phyloP scores from a whole-genome alignment of 2,888 invertebrate genomes.

The Tinea trinotella region DNA sequence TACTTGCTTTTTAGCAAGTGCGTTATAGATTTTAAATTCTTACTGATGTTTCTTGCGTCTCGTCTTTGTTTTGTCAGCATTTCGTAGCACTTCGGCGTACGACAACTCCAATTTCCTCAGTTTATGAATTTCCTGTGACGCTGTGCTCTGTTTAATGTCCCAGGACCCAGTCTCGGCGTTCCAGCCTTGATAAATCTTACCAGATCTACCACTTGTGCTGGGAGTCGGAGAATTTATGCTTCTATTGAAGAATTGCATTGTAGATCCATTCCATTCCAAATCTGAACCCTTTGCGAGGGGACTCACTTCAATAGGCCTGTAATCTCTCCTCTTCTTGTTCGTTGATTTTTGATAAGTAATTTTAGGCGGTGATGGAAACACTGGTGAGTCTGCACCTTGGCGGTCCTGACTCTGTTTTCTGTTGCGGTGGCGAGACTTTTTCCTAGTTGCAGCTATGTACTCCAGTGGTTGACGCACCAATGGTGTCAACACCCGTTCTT shows the following conservation, averaged over 20 bases:
- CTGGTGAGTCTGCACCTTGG: slow-evolving; percentile 79
- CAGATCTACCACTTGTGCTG: slow-evolving; percentile 66
- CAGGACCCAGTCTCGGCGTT: slow-evolving; percentile 62
- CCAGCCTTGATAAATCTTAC: slow-evolving; percentile 64
- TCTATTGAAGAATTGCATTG: slow-evolving; percentile 78
- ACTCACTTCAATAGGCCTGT: slow-evolving; percentile 67
- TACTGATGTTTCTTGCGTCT: slow-evolving; percentile 69
- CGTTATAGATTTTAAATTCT: slow-evolving; percentile 43
- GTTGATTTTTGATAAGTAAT: slow-evolving; percentile 68
- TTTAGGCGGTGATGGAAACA: slow-evolving; percentile 78
- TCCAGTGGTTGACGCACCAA: slow-evolving; percentile 82
- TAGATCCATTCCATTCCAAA: slow-evolving; percentile 79
- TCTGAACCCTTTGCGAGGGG: slow-evolving; percentile 56
- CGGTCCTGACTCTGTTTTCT: slow-evolving; percentile 74
- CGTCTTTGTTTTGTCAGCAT: slow-evolving; percentile 73
- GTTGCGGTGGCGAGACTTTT: slow-evolving; percentile 78
- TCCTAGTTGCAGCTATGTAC: slow-evolving; percentile 80
- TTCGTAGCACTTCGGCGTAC: slow-evolving; percentile 87
- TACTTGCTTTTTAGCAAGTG: slow-evolving; percentile 49
- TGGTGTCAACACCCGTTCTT: slow-evolving; percentile 73
- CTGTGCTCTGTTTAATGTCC: slow-evolving; percentile 76
- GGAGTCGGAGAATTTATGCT: slow-evolving; percentile 68
- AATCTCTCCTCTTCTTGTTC: slow-evolving; percentile 73
- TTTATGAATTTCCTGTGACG: slow-evolving; percentile 87
- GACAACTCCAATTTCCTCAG: slow-evolving; percentile 85